Percentiles rank a stretch among this genome's conserved stretches.
Evolutionary conservation across 2,888 invertebrate genomes (phyloP).

Genomic region (Pteria penguin): DNA sequence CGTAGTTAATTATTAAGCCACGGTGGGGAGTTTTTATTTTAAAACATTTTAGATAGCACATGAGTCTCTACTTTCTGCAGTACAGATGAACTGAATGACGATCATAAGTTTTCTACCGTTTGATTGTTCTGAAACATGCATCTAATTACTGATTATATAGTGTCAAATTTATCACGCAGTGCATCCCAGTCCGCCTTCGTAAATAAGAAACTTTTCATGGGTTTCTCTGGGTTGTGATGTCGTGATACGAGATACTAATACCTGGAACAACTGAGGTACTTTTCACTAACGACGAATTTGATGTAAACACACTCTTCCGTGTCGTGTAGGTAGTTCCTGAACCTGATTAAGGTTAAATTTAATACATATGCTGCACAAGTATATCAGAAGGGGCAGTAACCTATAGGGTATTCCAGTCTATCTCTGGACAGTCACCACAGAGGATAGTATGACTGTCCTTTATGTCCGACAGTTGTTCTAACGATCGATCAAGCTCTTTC

Average conservation of each 20-base stretch:
- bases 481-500: slow-evolving; percentile 26
- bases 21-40: neutral
- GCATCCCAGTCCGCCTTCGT: too few relatives aligned
- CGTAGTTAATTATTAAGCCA: neutral
- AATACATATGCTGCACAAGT: slow-evolving; percentile 23
- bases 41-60: neutral
- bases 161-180: too few relatives aligned
- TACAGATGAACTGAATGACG: neutral
- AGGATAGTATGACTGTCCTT: slow-evolving; percentile 10
- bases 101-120: neutral
- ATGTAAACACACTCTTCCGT: slow-evolving; percentile 38
- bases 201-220: neutral
- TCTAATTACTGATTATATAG: too few relatives aligned
- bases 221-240: slow-evolving; percentile 16
- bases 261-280: slow-evolving; percentile 24
- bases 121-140: neutral
- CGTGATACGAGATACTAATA: slow-evolving; percentile 38
- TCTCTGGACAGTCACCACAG: slow-evolving; percentile 9
- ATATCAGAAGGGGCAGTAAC: neutral
- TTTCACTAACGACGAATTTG: slow-evolving; percentile 38
- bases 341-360: slow-evolving; percentile 36
- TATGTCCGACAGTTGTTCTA: neutral
- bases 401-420: slow-evolving; percentile 29
- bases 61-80: neutral
- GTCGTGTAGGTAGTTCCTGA: slow-evolving; percentile 31